Evolutionary conservation across 2,113 vertebrate genomes (phyloP), one percentile per base, ranked within the genome.

Genomic region (Redunca redunca): DNA sequence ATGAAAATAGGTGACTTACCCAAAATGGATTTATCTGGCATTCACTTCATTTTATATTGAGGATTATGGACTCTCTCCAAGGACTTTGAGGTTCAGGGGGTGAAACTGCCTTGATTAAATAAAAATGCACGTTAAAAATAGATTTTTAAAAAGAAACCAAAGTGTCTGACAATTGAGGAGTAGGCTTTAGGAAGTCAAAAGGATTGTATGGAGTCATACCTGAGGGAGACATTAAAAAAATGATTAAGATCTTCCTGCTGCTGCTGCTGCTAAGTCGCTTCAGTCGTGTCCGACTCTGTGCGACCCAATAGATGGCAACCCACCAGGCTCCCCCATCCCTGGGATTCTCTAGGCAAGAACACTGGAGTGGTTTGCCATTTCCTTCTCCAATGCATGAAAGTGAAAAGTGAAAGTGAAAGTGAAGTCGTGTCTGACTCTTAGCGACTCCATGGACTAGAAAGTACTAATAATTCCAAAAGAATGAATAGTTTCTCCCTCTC

Each of bases 61-160:
- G 30, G 84, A 71, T 92, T 97, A 92, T 86, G 9, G 12, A 62
- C 13, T 28, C 23, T 28, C 21, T 95, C 84, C n/a, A 67, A 85
- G 21, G 74, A 85, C 48, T 14, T 82, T 19, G 7, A 19, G 19
- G 2, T 93, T 94, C 23, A 60, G 92, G 30, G 30, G 71, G 19
- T 81, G 9, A 96, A 87, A n/a, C 4, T 74, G 4, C 84, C 25
- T 52, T 85, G 80, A 90, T 88, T 90, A 95, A 95, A 67, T 85
- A 92, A 95, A 96, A 97, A n/a, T 86, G n/a, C 81, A 91, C 43
- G 11, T 60, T 85, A 89, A 93, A 96, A 92, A 91, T 46, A 87
- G 58, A 89, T 80, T 67, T 86, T 48, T 52, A 91, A 91, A 1
- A 57, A 28, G 30, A 92, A 90, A 89, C 53, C 3, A 71, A 92